Evolutionary conservation across 2,113 vertebrate species (phyloP).

Genomic region (Sphaerodactylus townsendi): DNA sequence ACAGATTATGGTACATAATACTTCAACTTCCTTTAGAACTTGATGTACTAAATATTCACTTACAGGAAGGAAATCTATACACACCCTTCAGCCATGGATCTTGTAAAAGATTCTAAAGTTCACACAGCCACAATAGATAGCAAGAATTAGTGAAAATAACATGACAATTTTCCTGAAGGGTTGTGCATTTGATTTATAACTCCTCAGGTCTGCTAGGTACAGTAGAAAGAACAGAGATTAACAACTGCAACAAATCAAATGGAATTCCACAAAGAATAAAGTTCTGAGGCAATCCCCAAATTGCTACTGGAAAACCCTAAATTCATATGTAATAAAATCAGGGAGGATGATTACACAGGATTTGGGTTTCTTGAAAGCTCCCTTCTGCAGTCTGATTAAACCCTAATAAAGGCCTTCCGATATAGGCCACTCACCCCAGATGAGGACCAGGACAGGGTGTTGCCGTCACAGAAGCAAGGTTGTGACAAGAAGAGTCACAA

Average conservation of each 20-base stretch:
- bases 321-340: not conserved
- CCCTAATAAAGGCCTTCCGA: not conserved
- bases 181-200: not conserved
- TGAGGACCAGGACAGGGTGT: not conserved
- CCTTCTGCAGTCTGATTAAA: not conserved
- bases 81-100: not conserved
- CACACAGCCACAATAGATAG: not conserved
- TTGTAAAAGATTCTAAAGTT: not conserved
- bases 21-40: too few species aligned
- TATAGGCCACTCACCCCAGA: not conserved
- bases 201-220: not conserved
- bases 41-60: not conserved
- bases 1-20: not conserved
- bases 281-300: not conserved
- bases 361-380: not conserved
- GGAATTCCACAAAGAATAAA: not conserved
- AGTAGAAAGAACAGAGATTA: not conserved
- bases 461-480: not conserved
- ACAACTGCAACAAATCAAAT: too few species aligned
- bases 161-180: not conserved
- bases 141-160: not conserved
- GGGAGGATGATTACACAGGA: not conserved
- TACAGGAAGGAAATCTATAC: not conserved
- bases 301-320: not conserved
- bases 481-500: not conserved